These are phyloP conservation scores for Meda fulgida DNA, from an alignment of 2,797 vertebrate genomes.

Conservation along the genomic window DNA sequence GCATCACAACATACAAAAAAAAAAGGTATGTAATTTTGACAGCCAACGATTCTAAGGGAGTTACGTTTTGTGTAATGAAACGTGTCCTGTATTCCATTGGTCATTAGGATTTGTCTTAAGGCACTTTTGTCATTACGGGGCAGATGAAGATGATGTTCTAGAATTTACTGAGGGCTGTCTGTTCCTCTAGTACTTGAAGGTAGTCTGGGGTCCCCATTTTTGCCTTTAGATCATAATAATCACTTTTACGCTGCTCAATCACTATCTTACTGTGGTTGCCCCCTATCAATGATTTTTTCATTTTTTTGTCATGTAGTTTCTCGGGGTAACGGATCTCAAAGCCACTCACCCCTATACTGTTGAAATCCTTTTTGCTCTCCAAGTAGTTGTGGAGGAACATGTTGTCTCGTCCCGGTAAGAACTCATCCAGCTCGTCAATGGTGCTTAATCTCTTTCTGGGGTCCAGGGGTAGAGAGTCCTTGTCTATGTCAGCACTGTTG, in stretches of 20 bases:
- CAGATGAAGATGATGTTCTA: slow-evolving; percentile 82
- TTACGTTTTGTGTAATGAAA: slow-evolving; percentile 70
- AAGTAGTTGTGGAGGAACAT: slow-evolving; percentile 97
- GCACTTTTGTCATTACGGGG: slow-evolving; percentile 93
- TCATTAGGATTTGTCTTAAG: slow-evolving; percentile 95
- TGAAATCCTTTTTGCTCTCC: slow-evolving; percentile 96
- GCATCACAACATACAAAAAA: slow-evolving; percentile 65
- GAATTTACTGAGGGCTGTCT: slow-evolving; percentile 98
- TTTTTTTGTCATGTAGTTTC: slow-evolving; percentile 94
- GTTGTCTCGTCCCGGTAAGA: slow-evolving; percentile 92
- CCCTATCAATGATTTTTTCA: slow-evolving; percentile 95
- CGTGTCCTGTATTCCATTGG: slow-evolving; percentile 92
- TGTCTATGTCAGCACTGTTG: slow-evolving; percentile 90
- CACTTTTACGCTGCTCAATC: slow-evolving; percentile 96
- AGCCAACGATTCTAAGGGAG: slow-evolving; percentile 72
- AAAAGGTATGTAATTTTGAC: slow-evolving; percentile 71
- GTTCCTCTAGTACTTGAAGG: slow-evolving; percentile 98
- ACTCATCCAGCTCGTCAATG: slow-evolving; percentile 97
- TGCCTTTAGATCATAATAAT: slow-evolving; percentile 98
- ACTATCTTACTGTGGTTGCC: slow-evolving; percentile 98
- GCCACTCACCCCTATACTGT: slow-evolving; percentile 96
- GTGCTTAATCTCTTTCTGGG: slow-evolving; percentile 97
- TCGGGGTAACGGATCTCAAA: slow-evolving; percentile 98
- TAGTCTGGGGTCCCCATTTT: slow-evolving; percentile 98
- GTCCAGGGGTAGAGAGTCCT: slow-evolving; percentile 88